Evolutionary conservation across 2,113 vertebrate species (phyloP).

Genomic region (Carassius auratus): DNA sequence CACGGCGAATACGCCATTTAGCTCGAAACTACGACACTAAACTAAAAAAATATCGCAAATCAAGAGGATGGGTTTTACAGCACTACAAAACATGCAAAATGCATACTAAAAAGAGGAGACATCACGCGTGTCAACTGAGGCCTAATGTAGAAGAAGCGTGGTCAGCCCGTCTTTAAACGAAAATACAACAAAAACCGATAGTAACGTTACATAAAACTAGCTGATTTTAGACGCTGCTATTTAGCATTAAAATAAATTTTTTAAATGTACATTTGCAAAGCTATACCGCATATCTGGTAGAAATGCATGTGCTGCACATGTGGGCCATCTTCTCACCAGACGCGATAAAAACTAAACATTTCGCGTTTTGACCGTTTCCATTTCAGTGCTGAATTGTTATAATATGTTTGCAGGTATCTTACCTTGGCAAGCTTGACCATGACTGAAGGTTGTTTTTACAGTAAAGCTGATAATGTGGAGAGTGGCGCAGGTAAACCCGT

Average conservation of each 20-base stretch:
- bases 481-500: neutral
- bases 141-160: constrained; percentile 7
- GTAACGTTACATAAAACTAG: neutral
- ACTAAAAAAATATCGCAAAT: no score
- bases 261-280: no score
- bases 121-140: neutral
- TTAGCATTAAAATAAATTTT: neutral
- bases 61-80: neutral
- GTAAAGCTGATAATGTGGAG: neutral
- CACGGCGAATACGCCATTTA: neutral
- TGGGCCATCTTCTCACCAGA: neutral
- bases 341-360: neutral
- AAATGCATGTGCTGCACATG: neutral
- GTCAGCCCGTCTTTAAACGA: neutral
- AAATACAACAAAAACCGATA: neutral
- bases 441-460: constrained; percentile 60
- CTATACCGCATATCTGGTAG: neutral
- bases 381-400: rapidly evolving
- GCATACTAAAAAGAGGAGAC: no score
- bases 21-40: neutral
- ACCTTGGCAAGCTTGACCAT: constrained; percentile 82
- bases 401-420: constrained; percentile 46
- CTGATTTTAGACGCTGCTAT: neutral
- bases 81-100: neutral
- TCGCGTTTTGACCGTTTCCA: no score